Evolutionary conservation across 2,888 invertebrate genomes (phyloP), one percentile per base, ranked within the genome.

Genomic region (Acanthopleura granulata): DNA sequence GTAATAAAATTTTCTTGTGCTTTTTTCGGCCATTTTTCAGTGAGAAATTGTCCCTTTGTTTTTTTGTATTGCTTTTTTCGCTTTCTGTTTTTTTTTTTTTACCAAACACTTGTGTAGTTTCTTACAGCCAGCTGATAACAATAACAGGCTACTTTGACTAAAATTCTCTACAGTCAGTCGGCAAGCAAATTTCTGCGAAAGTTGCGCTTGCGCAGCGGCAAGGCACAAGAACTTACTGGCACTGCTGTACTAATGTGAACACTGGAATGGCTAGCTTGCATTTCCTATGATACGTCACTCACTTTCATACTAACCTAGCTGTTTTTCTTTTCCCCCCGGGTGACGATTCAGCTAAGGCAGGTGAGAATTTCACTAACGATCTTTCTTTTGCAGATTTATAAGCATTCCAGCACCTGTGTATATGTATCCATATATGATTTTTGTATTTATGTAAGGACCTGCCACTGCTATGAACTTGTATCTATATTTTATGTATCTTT

Each of bases 131-230:
- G 22, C 66, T 22, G 25, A 66, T 16, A 66, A 66, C 66, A 66
- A 27, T 27, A 66, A 66, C 22, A 66, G 22, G 57, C 57, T 57
- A 22, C 57, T 57, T 18, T 57, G n/a, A 18, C 22, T 57, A 57
- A 57, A 51, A 57, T 57, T 57, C 18, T 16, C 22, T 25, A 66
- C 15, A 16, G 15, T 18, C 66, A 66, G 25, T 18, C 66, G 18
- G 22, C 22, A 18, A 66, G 25, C 22, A 22, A 66, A 22, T 27
- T 22, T 57, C 57, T 57, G 66, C 66, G 66, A 27, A 66, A 27
- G 66, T 66, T 66, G 66, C 66, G 66, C 66, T 66, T 66, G 66
- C 66, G 66, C 66, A 66, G 66, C 66, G 22, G 66, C 66, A 22
- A 22, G 66, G 66, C 66, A 66, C 66, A 66, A 66, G 66, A 66